Percentiles rank a stretch among this genome's conserved stretches.
Evolutionary conservation across 2,888 invertebrate species (phyloP).

Genomic region (Busseola fusca): DNA sequence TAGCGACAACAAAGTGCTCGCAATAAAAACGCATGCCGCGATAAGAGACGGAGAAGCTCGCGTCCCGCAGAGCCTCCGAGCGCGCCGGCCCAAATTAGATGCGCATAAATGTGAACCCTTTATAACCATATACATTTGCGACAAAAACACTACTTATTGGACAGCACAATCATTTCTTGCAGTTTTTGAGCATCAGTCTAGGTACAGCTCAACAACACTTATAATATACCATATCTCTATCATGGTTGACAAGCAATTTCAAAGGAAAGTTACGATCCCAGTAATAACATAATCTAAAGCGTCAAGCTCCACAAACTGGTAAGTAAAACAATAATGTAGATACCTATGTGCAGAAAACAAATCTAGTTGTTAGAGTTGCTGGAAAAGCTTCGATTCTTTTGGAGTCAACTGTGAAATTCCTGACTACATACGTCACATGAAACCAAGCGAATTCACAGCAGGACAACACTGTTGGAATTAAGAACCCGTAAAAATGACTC

Average conservation of each 20-base stretch:
- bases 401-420: slow-evolving; percentile 22
- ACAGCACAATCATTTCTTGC: slow-evolving; percentile 23
- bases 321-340: slow-evolving; percentile 2
- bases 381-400: slow-evolving; percentile 24
- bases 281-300: slow-evolving; percentile 1
- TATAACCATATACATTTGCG: slow-evolving; percentile 54
- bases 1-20: slow-evolving; percentile 86
- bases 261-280: not conserved
- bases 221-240: slow-evolving; percentile 3
- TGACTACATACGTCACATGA: not conserved
- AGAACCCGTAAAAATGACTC: slow-evolving; percentile 40
- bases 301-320: not conserved
- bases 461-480: slow-evolving; percentile 24
- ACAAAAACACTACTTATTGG: slow-evolving; percentile 55
- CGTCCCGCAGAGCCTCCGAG: slow-evolving; percentile 74
- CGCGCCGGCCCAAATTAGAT: slow-evolving; percentile 82
- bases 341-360: slow-evolving; percentile 3
- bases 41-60: slow-evolving; percentile 72
- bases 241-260: not conserved
- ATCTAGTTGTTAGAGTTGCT: slow-evolving; percentile 17
- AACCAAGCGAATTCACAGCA: slow-evolving; percentile 30
- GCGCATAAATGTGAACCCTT: slow-evolving; percentile 81
- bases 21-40: slow-evolving; percentile 83
- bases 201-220: slow-evolving; percentile 7
- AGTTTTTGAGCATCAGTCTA: slow-evolving; percentile 15